Percentiles rank a stretch among this genome's conserved stretches.
Conservation (phyloP, 2,113 vertebrate species). For the Acrocephalus kingi region DNA sequence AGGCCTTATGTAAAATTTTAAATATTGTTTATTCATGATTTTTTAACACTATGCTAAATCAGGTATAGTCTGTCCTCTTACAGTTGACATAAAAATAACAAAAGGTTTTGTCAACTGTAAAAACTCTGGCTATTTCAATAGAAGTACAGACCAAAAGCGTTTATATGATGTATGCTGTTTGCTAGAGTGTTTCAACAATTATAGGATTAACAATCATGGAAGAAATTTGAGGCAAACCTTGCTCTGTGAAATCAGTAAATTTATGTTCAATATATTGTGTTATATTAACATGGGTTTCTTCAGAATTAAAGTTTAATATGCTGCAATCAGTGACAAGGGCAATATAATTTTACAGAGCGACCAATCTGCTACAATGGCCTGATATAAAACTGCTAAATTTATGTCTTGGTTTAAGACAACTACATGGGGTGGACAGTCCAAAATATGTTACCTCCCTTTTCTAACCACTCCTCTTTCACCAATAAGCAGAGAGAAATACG, state of each 20-base stretch:
- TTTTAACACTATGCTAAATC: background rate
- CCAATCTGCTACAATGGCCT: background rate
- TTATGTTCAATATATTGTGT: background rate
- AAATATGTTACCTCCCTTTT: background rate
- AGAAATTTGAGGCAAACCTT: background rate
- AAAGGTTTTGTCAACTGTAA: background rate
- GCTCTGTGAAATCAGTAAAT: background rate
- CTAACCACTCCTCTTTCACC: background rate
- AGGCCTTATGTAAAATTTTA: background rate
- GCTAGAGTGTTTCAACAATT: background rate
- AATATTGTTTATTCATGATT: background rate
- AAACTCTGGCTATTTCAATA: background rate
- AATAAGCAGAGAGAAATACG: accelerated
- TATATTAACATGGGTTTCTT: background rate
- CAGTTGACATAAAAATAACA: background rate
- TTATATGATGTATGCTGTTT: background rate
- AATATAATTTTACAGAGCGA: background rate
- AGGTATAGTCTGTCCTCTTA: background rate
- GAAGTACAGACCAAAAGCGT: background rate
- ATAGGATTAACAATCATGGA: background rate
- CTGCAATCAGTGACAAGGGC: background rate
- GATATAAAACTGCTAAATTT: background rate
- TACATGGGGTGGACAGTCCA: accelerated
- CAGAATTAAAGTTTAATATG: background rate
- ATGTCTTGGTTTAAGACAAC: background rate